phyloP scores from a whole-genome alignment of 2,888 invertebrate species.

The Artemia sp. region DNA sequence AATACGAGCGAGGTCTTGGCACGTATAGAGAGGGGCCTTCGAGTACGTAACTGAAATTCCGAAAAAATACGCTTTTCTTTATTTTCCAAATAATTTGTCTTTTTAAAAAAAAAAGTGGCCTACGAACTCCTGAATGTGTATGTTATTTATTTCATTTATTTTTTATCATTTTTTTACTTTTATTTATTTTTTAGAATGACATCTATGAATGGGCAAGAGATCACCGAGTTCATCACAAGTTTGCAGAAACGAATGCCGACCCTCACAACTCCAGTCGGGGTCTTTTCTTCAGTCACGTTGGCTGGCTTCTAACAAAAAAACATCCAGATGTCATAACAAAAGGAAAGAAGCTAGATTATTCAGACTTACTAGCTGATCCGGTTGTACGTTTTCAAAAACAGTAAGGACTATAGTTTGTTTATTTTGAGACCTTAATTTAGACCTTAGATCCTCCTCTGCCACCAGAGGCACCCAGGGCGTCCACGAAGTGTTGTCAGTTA shows the following conservation, averaged over 20 bases:
- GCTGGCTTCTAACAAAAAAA: constrained; percentile 78
- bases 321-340: constrained; percentile 63
- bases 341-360: constrained; percentile 62
- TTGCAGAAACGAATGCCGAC: constrained; percentile 57
- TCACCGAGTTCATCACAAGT: constrained; percentile 35
- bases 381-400: constrained; percentile 58
- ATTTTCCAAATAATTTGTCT: no score
- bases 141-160: background rate
- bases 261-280: constrained; percentile 64
- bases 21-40: no score
- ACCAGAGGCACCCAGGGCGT: background rate
- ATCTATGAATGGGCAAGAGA: constrained; percentile 33
- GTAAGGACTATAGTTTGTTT: constrained; percentile 35
- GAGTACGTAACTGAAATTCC: no score
- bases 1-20: no score
- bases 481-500: background rate
- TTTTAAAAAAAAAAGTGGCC: no score
- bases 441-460: constrained; percentile 1
- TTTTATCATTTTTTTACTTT: background rate
- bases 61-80: no score
- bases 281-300: constrained; percentile 81
- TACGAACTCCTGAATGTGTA: no score
- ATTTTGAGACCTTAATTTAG: constrained; percentile 29
- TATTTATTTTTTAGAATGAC: constrained; percentile 32
- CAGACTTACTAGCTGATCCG: constrained; percentile 57